Evolutionary conservation across 2,113 vertebrate species (phyloP).

Genomic region (Progne subis): DNA sequence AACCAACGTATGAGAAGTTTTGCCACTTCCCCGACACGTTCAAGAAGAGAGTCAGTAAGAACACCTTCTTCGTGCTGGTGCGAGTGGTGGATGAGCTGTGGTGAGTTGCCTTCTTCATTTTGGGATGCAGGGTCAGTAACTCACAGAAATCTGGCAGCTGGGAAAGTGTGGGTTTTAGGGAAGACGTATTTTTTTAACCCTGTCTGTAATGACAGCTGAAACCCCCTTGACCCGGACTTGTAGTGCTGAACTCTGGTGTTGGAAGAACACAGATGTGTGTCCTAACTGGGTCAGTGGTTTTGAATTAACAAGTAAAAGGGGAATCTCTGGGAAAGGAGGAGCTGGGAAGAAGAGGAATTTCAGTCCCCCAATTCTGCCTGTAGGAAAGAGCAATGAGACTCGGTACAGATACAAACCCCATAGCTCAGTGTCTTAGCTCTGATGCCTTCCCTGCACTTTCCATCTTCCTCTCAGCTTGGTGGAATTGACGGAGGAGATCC

Average conservation of each 20-base stretch:
- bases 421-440: neutral
- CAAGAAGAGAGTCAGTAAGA: conserved; percentile 98
- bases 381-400: neutral
- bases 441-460: neutral
- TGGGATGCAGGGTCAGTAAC: neutral
- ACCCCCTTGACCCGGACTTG: neutral
- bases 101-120: conserved; percentile 75
- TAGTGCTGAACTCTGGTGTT: neutral
- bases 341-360: neutral
- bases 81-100: conserved; percentile 96
- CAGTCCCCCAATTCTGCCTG: neutral
- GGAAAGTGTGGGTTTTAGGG: accelerated
- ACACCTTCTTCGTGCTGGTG: conserved; percentile 98
- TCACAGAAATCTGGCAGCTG: neutral
- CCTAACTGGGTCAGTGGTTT: neutral
- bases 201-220: neutral
- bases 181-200: neutral
- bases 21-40: conserved; percentile 94
- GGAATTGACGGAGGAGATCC: conserved; percentile 94
- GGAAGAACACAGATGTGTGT: neutral
- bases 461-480: conserved; percentile 80
- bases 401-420: neutral
- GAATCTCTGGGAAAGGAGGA: neutral
- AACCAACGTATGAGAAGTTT: conserved; percentile 90
- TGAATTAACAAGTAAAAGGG: neutral